phyloP scores from a whole-genome alignment of 2,888 invertebrate species.

The Frankliniella fusca region DNA sequence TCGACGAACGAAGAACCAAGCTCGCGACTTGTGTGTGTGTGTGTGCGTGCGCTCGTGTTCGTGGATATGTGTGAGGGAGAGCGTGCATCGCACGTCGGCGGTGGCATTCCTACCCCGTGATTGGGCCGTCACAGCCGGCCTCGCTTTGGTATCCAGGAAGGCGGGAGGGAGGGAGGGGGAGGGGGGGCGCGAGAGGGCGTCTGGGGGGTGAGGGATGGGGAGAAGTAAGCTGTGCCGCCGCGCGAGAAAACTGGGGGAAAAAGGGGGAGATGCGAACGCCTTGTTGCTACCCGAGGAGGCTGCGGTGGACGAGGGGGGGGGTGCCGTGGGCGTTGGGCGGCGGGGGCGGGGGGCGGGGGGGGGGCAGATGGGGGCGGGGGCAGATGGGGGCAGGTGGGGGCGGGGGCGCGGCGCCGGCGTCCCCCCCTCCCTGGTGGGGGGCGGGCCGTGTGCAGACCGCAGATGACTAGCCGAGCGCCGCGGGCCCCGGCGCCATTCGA shows the following conservation, averaged over 20 bases:
- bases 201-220: no score
- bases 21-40: no score
- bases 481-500: conserved; percentile 31
- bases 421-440: conserved; percentile 17
- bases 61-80: no score
- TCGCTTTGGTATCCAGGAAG: no score
- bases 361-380: background rate
- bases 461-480: conserved; percentile 28
- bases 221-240: background rate
- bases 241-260: background rate
- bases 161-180: no score
- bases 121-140: no score
- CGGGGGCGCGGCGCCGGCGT: conserved; percentile 29
- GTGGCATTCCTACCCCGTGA: no score
- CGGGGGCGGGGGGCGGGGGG: background rate
- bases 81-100: no score
- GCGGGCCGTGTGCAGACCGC: conserved; percentile 20
- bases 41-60: no score
- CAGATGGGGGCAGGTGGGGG: background rate
- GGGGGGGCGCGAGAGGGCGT: no score
- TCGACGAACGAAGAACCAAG: no score
- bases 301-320: background rate
- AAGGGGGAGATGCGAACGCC: background rate
- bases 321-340: background rate
- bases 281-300: background rate